phyloP scores from a whole-genome alignment of 2,113 vertebrate genomes.

The Pluvianellus socialis region DNA sequence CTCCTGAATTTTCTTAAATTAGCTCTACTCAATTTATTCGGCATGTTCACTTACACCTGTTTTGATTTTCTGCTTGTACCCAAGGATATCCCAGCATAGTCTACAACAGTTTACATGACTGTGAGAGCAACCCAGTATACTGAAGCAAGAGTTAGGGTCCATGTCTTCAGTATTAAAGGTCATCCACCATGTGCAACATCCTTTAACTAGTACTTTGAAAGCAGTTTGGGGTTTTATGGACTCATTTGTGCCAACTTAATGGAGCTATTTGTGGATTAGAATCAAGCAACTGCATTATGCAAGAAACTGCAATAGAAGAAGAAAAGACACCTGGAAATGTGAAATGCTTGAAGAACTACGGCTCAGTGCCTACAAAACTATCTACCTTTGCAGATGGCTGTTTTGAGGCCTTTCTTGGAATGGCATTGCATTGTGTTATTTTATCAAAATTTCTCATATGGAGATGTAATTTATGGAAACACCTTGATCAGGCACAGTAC shows the following conservation, averaged over 20 bases:
- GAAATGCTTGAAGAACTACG: not conserved
- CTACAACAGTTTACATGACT: not conserved
- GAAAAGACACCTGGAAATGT: not conserved
- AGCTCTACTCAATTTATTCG: not conserved
- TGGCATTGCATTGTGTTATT: not conserved
- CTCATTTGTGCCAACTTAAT: not conserved
- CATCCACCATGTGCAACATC: not conserved
- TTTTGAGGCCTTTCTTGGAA: not conserved
- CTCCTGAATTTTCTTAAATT: not conserved
- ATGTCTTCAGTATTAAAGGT: not conserved
- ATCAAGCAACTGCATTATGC: not conserved
- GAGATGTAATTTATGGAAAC: not conserved
- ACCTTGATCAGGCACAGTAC: not conserved
- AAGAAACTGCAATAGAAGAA: not conserved
- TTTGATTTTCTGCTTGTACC: not conserved
- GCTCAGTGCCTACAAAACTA: not conserved
- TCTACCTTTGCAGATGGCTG: not conserved
- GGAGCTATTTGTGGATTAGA: not conserved
- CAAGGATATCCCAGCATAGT: not conserved
- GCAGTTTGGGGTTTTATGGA: not conserved
- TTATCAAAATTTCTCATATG: not conserved
- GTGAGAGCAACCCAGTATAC: not conserved
- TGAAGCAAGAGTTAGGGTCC: not conserved
- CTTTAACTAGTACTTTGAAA: not conserved
- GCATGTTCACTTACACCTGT: not conserved